phyloP scores from a whole-genome alignment of 2,888 invertebrate genomes.

The Baronia brevicornis region DNA sequence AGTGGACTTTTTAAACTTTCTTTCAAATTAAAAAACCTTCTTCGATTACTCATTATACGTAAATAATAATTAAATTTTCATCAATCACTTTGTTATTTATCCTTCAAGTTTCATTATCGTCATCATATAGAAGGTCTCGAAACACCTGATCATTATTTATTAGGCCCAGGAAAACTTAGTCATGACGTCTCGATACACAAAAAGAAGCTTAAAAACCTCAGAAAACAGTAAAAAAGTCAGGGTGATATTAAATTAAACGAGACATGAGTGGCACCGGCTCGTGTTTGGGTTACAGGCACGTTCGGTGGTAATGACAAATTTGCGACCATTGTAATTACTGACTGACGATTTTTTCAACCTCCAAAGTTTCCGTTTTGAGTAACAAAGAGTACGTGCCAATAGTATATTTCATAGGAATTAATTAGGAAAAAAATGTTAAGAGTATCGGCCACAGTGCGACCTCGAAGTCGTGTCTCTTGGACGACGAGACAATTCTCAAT shows the following conservation, averaged over 20 bases:
- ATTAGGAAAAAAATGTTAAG: constrained; percentile 44
- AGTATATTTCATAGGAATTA: constrained; percentile 52
- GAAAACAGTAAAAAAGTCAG: constrained; percentile 57
- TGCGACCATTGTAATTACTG: constrained; percentile 57
- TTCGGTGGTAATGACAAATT: constrained; percentile 63
- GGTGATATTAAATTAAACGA: constrained; percentile 61
- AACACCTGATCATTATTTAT: constrained; percentile 27
- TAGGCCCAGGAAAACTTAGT: constrained; percentile 37
- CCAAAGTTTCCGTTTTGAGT: constrained; percentile 58
- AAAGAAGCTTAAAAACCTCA: constrained; percentile 35
- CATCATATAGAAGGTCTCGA: too few relatives aligned
- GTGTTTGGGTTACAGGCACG: constrained; percentile 63
- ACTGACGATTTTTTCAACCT: constrained; percentile 52
- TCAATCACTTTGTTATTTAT: too few relatives aligned
- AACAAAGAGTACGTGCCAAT: constrained; percentile 63
- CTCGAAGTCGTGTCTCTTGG: constrained; percentile 35
- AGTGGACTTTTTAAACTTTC: too few relatives aligned
- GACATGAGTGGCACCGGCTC: constrained; percentile 41
- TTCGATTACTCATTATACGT: too few relatives aligned
- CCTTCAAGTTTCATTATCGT: too few relatives aligned
- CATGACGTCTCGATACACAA: constrained; percentile 49
- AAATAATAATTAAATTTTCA: too few relatives aligned
- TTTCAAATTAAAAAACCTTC: too few relatives aligned
- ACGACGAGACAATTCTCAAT: constrained; percentile 52
- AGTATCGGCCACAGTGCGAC: constrained; percentile 17